Percentiles rank a stretch among this genome's conserved stretches.
Evolutionary conservation across 2,888 invertebrate species (phyloP).

Genomic region (Dasypolia templi): DNA sequence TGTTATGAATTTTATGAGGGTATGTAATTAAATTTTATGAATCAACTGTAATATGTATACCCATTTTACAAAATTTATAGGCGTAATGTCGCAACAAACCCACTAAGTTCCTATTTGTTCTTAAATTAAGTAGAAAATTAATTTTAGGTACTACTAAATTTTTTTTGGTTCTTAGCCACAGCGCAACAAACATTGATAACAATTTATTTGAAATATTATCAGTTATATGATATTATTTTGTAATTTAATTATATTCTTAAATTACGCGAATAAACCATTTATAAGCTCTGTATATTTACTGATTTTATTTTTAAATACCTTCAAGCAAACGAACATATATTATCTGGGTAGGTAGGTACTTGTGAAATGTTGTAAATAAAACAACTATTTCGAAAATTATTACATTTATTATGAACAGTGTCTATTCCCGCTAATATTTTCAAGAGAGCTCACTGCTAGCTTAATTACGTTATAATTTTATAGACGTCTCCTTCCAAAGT

Average conservation of each 20-base stretch:
- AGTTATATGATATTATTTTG: constrained; percentile 69
- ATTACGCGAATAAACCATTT: constrained; percentile 62
- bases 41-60: constrained; percentile 41
- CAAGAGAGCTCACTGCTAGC: constrained; percentile 68
- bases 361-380: constrained; percentile 38
- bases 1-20: constrained; percentile 40
- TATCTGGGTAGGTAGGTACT: background rate
- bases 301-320: constrained; percentile 23
- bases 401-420: constrained; percentile 72
- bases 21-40: constrained; percentile 33
- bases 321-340: background rate
- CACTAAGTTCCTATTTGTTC: constrained; percentile 70
- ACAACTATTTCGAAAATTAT: constrained; percentile 63
- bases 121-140: constrained; percentile 59
- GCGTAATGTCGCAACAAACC: constrained; percentile 52
- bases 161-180: constrained; percentile 57
- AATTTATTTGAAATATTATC: constrained; percentile 64
- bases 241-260: constrained; percentile 60
- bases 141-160: constrained; percentile 60
- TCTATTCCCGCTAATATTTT: constrained; percentile 65
- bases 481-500: constrained; percentile 46
- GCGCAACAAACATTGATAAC: constrained; percentile 62
- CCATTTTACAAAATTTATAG: constrained; percentile 46
- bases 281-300: constrained; percentile 41
- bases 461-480: constrained; percentile 53